Conservation (phyloP, 2,797 vertebrate species). For the Coregonus ussuriensis region DNA sequence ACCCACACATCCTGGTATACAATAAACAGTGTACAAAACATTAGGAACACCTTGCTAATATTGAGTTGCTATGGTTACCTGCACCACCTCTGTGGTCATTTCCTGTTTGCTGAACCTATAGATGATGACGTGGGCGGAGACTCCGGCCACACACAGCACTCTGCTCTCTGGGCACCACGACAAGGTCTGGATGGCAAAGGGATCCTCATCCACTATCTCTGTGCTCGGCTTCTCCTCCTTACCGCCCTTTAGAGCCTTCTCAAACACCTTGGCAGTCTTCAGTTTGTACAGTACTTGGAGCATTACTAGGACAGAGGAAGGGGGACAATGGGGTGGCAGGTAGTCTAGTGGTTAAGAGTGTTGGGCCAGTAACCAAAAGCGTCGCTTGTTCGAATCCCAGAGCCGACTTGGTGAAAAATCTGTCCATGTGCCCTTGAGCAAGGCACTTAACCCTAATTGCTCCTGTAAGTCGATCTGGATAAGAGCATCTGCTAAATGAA, state of each 20-base stretch:
- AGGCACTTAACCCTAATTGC: no score
- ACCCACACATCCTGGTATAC: no score
- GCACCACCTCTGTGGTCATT: constrained; percentile 86
- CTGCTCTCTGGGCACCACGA: constrained; percentile 96
- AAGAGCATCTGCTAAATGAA: no score
- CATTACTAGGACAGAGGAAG: constrained; percentile 79
- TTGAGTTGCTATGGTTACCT: constrained; percentile 68
- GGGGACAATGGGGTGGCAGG: no score
- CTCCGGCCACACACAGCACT: constrained; percentile 92
- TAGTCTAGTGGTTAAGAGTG: no score
- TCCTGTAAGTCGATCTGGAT: no score
- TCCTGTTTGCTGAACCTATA: constrained; percentile 98
- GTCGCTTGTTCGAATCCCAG: no score
- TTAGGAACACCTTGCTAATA: no score
- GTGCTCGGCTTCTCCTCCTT: constrained; percentile 91
- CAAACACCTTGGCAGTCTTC: constrained; percentile 98
- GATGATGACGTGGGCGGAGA: constrained; percentile 93
- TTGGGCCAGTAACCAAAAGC: no score
- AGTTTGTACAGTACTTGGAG: constrained; percentile 97
- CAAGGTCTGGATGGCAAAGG: constrained; percentile 94
- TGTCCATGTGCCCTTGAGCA: no score
- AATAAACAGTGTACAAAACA: no score
- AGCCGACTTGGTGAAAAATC: no score
- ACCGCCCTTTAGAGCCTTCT: constrained; percentile 79
- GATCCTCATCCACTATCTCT: constrained; percentile 96